Base-by-base conservation (phyloP, 2,797 vertebrate genomes). In the Hybognathus amarus region DNA sequence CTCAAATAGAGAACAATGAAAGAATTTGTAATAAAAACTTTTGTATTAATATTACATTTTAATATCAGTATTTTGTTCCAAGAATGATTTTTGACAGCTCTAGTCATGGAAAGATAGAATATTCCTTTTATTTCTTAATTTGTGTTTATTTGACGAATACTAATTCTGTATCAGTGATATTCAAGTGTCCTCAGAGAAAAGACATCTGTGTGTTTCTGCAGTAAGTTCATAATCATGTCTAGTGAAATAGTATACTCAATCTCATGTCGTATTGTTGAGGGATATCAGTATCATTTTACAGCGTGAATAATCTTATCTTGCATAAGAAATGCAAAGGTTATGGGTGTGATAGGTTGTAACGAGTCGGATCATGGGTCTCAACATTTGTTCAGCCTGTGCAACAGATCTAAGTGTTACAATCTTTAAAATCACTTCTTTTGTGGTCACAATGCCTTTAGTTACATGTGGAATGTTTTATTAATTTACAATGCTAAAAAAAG, bases 311-410 rank as follows among this genome's bases (percentile, higher is more conserved):
- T 40, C 64, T 59, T 20, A 77, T 76, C 73, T 77, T 42, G 20
- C 24, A 47, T 42, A 56, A 77, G 27, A 42, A 77, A 77, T n/a
- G 18, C 73, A 69, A 83, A 69, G 52, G 50, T 83, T 68, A 36
- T 59, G 27, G 63, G 81, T 61, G 74, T 69, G 66, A 17, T 47
- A 8, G n/a, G 18, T 54, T 56, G 63, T 68, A 33, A 68, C 12
- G 45, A 66, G n/a, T 52, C 61, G 40, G 30, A 17, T 3, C 6
- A 63, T 2, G 7, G 12, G 40, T 24, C 71, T 78, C 20, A 10
- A 18, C 0, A 4, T n/a, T n/a, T 50, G 3, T 17, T 67, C 18
- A 20, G 36, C 38, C 20, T 70, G 66, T 70, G 24, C 79, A 42
- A 45, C 81, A 82, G 68, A 79, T 45, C 20, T 64, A 73, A 20